These are phyloP conservation scores for Diuraphis noxia DNA, from an alignment of 1,140 invertebrate genomes.

Conservation along the genomic window DNA sequence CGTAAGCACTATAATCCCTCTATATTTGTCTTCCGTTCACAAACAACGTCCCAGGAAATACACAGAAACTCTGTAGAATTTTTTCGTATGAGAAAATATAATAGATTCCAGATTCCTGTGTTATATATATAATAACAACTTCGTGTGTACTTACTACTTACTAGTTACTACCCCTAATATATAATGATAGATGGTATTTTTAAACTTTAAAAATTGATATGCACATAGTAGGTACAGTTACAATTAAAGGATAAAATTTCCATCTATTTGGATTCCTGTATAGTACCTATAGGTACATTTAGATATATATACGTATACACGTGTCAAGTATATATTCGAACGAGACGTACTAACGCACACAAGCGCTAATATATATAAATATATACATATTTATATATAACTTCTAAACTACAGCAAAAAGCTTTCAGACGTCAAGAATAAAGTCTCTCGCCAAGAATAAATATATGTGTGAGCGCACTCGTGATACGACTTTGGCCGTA, in stretches of 20 bases:
- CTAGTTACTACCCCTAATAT: background rate
- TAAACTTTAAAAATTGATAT: background rate
- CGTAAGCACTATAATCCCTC: background rate
- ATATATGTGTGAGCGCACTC: background rate
- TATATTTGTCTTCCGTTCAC: background rate
- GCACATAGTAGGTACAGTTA: too few relatives aligned
- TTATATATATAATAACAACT: background rate
- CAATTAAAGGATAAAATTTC: background rate
- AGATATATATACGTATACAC: background rate
- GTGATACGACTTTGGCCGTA: background rate
- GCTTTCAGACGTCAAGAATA: conserved; percentile 21
- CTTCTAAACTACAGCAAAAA: conserved; percentile 1
- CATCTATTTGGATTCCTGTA: background rate
- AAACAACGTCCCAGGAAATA: background rate
- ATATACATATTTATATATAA: background rate
- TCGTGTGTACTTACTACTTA: background rate
- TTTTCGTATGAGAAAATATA: background rate
- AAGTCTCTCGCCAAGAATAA: background rate
- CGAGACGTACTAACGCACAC: background rate
- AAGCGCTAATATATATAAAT: background rate
- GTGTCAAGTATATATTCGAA: background rate
- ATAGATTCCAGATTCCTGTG: background rate
- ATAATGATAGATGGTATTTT: background rate
- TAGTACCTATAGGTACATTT: too few relatives aligned
- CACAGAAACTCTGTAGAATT: background rate